These are phyloP conservation scores for Notechis scutatus DNA, from an alignment of 2,113 vertebrate genomes.

Conservation along the genomic window DNA sequence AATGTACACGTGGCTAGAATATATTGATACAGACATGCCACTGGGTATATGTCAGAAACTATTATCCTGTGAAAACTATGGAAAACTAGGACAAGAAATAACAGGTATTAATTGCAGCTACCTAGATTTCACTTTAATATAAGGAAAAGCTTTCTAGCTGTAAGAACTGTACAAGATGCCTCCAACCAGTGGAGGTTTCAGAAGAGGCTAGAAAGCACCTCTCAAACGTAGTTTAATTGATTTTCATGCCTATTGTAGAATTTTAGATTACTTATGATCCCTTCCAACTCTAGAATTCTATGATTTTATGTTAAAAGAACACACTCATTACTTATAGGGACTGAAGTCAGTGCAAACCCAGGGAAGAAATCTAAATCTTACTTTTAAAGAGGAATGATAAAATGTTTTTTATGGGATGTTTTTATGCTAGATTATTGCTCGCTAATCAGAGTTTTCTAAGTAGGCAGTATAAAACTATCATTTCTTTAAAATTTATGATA, in stretches of 20 bases:
- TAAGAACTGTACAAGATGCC: neutral
- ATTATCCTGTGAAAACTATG: neutral
- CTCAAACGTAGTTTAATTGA: neutral
- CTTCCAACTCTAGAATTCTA: neutral
- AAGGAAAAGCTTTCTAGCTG: neutral
- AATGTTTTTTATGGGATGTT: neutral
- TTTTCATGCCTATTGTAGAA: neutral
- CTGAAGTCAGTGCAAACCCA: slow-evolving; percentile 30
- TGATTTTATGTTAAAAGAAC: neutral
- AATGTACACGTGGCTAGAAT: neutral
- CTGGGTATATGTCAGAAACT: neutral
- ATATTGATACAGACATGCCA: neutral
- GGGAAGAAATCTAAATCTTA: slow-evolving; percentile 36
- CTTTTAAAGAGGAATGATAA: slow-evolving; percentile 2
- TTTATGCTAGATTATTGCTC: neutral
- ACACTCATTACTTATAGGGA: neutral
- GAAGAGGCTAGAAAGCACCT: neutral
- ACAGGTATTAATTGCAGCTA: neutral
- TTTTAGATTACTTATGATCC: neutral
- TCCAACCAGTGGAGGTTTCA: neutral
- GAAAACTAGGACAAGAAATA: neutral
- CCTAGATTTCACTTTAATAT: neutral
- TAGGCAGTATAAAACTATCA: neutral
- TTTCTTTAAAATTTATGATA: neutral
- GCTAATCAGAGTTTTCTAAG: neutral